Base-by-base conservation (phyloP, 2,113 vertebrate genomes). In the Elgaria multicarinata region DNA sequence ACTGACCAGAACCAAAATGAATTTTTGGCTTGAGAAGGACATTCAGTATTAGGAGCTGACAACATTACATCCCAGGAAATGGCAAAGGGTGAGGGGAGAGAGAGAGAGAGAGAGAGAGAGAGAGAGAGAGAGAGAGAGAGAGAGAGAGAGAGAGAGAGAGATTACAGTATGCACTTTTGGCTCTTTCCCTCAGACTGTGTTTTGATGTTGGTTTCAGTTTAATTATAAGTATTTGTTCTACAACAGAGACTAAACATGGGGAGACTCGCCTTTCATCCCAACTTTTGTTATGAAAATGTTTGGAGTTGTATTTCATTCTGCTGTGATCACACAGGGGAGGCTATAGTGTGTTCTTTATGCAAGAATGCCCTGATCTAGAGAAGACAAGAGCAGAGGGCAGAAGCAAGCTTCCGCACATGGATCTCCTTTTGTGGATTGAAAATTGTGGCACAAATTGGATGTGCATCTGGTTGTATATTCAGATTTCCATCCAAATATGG, bases 211-310 rank as follows among this genome's bases (percentile, higher is more conserved):
- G 66, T 90, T 95, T 94, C 90, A 91, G 85, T 90, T 85, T 92
- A 95, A 94, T 93, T 96, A 94, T 91, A 94, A 96, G 93, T 95
- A 89, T 94, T 95, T 96, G 75, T 96, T 95, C 91, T 92, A 67
- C 90, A 91, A 91, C 62, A 94, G 79, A 95, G 76, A 95, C 76
- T 95, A 96, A 96, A 93, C 71, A 94, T 67, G 89, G 71, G 66
- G 36, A 58, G 95, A 91, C 89, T 94, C 83, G 96, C 94, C 89
- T 95, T 95, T 95, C 93, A 94, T 83, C 0, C 22, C 91, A 95
- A 89, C 42, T 64, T 95, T 94, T 94, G 93, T 89, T 93, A 82
- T 85, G 79, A 76, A 75, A 94, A 79, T 91, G 72, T 92, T 92
- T 90, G 83, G 85, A 92, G 76, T 91, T 64, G 42, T 89, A 89